Percentiles rank a stretch among this genome's conserved stretches.
phyloP scores from a whole-genome alignment of 1,140 invertebrate species.

The honey bee (Apis mellifera) region DNA sequence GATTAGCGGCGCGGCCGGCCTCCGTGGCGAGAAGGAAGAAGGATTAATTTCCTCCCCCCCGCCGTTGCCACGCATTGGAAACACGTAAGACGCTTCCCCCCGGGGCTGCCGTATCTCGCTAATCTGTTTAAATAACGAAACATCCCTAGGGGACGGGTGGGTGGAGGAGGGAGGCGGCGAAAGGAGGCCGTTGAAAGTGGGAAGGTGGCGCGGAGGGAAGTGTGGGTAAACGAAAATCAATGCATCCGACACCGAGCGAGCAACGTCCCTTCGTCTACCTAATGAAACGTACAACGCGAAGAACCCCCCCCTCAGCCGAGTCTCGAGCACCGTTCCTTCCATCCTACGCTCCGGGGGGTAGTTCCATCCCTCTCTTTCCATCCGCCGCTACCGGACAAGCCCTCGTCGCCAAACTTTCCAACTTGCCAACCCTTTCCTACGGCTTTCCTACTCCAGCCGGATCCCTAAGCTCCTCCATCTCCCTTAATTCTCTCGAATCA shows the following conservation, averaged over 20 bases:
- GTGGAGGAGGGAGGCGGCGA: slow-evolving; percentile 11
- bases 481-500: too few relatives aligned
- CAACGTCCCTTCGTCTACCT: slow-evolving; percentile 59
- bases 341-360: too few relatives aligned
- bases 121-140: slow-evolving; percentile 81
- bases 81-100: slow-evolving; percentile 76
- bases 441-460: too few relatives aligned
- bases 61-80: slow-evolving; percentile 71
- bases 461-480: too few relatives aligned
- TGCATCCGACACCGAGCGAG: slow-evolving; percentile 65
- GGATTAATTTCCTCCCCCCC: slow-evolving; percentile 71
- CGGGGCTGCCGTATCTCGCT: slow-evolving; percentile 70
- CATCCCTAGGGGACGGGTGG: slow-evolving; percentile 66
- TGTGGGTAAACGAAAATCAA: slow-evolving; percentile 78
- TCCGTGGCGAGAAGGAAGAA: slow-evolving; percentile 49
- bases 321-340: neutral
- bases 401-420: neutral
- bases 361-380: neutral
- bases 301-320: neutral
- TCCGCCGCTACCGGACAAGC: neutral
- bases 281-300: slow-evolving; percentile 61
- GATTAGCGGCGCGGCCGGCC: neutral
- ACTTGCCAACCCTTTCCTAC: neutral
- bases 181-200: slow-evolving; percentile 40
- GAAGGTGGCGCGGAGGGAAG: slow-evolving; percentile 27